Base-by-base conservation (phyloP, 1,140 invertebrate genomes). In the Drosophila kohkoa region DNA sequence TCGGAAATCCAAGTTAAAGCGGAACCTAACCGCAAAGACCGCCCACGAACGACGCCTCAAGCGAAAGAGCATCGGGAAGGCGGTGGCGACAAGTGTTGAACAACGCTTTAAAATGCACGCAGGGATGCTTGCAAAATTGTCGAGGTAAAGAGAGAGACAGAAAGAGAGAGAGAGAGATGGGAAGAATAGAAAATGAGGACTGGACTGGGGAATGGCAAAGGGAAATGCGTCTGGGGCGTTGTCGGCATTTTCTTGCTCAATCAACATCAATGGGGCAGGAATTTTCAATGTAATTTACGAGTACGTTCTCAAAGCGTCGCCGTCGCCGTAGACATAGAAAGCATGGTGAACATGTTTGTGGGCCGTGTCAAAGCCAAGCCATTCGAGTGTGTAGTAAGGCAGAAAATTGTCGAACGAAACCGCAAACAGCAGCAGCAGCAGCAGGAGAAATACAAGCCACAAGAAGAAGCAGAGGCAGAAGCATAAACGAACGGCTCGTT, bases 181-280 rank as follows among this genome's bases (percentile, higher is more conserved):
- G 20, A 25, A 25, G 3, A 25, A 25, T 25, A 10, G 67, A 58
- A 45, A 49, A 59, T 38, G 60, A 51, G 62, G 48, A 13, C 41
- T 25, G 20, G 20, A 25, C 20, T 25, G 60, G 48, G 60, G 11
- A 20, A 32, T 63, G 60, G 5, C 32, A 20, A 41, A 35, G 71
- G 71, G 68, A 46, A 59, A 28, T 68, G 73, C 41, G 72, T 68
- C 59, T 54, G 46, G 66, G 85, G 85, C 78, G 78, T 74, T 85
- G 81, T 79, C 75, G 81, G 81, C 81, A 89, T 89, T 89, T 89
- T 89, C 81, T 81, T 89, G 85, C 85, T 89, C 85, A 89, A 89
- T 89, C 85, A 89, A 89, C 85, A 89, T 89, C 85, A 89, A 89
- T 89, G 78, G 88, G 77, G 78, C 81, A 89, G 85, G 85, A 89